Evolutionary conservation across 2,888 invertebrate genomes (phyloP), one percentile per base, ranked within the genome.

Genomic region (Xanthorhoe spadicearia): DNA sequence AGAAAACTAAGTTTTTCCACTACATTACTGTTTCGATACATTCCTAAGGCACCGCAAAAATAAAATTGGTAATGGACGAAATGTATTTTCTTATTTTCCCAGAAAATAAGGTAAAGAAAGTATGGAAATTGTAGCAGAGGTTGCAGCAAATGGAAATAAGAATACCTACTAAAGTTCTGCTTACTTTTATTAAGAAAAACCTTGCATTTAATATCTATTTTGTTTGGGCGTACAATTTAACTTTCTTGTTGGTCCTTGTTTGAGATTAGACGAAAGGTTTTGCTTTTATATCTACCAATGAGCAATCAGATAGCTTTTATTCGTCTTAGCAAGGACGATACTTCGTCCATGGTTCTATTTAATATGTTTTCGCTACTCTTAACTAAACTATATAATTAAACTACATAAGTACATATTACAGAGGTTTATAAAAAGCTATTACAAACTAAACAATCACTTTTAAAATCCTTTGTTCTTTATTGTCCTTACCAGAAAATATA

Each of bases 21-120:
- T 48, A 48, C 48, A 61, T 61, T 61, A 48, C 61, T 13, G 38
- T 13, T 54, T n/a, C 61, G 18, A 53, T 48, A 53, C 46, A 61
- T 61, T 61, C 18, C 48, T 13, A 17, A 54, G 53, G 23, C 52
- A 32, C 46, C 53, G 53, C 46, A 54, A 18, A 53, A 48, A 28
- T 60, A 60, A 60, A 46, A 10, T 53, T 18, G 53, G 15, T 60
- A 59, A 60, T 43, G 17, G 18, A 51, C 23, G 32, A 23, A 48
- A 23, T 18, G 18, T 28, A 56, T 13, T 43, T 38, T 43, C 13
- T 32, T 57, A 57, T 49, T 57, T 57, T 57, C 9, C 28, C 17
- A 32, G 54, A 13, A 19, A 49, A 57, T 57, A 57, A 23, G 51
- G 23, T 19, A 51, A 43, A 13, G 38, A 51, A 50, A 19, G 18